A percentile compares a stretch with the other conserved stretches of the same genome.
These are phyloP conservation scores for Thripadectes ignobilis DNA, from an alignment of 2,797 vertebrate species.

Conservation along the genomic window DNA sequence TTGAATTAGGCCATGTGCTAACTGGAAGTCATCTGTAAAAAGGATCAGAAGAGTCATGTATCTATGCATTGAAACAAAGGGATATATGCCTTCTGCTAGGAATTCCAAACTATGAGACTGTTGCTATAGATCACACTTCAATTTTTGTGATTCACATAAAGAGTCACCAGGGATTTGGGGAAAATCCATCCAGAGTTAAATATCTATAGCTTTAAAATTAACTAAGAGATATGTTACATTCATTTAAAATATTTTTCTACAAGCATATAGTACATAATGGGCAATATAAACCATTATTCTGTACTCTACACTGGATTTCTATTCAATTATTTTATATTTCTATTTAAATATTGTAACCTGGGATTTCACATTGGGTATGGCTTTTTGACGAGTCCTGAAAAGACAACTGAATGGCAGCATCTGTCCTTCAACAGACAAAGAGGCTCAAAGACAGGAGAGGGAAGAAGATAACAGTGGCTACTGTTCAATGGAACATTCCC, in stretches of 20 bases:
- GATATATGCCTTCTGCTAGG: neutral
- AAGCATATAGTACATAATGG: neutral
- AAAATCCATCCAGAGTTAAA: neutral
- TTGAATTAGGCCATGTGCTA: constrained; percentile 30
- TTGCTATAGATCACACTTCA: neutral
- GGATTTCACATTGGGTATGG: neutral
- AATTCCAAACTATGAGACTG: neutral
- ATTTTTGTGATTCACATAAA: neutral
- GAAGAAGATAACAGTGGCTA: neutral
- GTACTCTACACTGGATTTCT: neutral
- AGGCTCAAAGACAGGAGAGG: neutral
- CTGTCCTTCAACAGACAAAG: constrained; percentile 8
- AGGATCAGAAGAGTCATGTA: constrained; percentile 26
- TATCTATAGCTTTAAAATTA: neutral
- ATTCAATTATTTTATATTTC: neutral
- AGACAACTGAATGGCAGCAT: neutral
- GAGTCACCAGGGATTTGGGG: neutral
- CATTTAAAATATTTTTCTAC: neutral
- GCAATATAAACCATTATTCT: neutral
- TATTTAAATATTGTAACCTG: neutral
- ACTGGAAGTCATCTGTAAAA: constrained; percentile 32
- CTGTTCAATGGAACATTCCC: neutral
- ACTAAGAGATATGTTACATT: neutral
- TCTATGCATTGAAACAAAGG: constrained; percentile 14
- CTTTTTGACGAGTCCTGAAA: neutral